Evolutionary conservation across 2,797 vertebrate species (phyloP).

Genomic region (Onychomys arenicola): DNA sequence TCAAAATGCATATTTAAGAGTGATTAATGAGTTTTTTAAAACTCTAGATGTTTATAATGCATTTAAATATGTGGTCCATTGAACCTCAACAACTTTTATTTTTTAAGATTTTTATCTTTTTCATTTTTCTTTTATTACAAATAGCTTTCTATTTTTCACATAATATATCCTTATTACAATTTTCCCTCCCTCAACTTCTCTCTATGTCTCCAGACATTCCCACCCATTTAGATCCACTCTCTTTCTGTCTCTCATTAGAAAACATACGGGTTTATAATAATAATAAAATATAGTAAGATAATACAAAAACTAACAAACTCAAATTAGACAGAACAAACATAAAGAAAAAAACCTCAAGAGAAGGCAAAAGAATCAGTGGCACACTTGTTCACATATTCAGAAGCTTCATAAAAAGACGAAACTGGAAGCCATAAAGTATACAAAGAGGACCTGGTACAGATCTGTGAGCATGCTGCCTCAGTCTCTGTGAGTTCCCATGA

Average conservation of each 20-base stretch:
- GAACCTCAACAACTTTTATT: neutral
- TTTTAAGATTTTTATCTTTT: neutral
- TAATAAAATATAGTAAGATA: neutral
- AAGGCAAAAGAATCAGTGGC: neutral
- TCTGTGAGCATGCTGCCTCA: neutral
- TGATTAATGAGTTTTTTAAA: neutral
- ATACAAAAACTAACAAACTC: neutral
- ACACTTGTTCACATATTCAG: no score
- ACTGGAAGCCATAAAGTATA: neutral
- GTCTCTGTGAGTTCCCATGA: no score
- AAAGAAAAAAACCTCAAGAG: neutral
- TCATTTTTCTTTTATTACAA: neutral
- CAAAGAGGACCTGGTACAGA: neutral
- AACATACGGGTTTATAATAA: neutral
- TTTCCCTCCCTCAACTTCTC: accelerated
- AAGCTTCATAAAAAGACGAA: neutral
- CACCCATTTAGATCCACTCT: neutral
- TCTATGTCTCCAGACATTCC: neutral
- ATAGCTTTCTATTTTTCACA: neutral
- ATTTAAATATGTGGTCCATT: neutral
- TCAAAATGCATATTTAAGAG: neutral
- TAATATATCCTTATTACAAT: no score
- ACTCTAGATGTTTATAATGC: neutral
- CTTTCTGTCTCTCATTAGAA: neutral
- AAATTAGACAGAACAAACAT: neutral